Base-by-base conservation (phyloP, 2,113 vertebrate genomes). In the Psammodynastes pulverulentus region DNA sequence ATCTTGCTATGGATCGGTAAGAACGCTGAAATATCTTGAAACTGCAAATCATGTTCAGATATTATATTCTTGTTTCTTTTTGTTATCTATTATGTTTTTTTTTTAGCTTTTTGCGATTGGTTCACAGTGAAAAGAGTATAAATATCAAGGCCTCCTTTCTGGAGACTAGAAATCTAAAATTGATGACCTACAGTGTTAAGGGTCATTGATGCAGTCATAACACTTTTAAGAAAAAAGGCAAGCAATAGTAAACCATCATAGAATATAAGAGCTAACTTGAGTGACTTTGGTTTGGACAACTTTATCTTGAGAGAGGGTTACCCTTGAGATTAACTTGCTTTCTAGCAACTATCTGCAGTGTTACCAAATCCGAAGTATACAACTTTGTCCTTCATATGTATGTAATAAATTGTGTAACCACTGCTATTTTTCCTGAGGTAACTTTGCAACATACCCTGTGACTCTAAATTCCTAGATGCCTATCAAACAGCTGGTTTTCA, bases 1-100 rank as follows among this genome's bases (percentile, higher is more conserved):
- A 91, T 98, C 98, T 95, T 99, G 99, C 97, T 95, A 95, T 0
- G 99, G 99, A 89, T 97, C 97, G 93, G 99, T 99, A 97, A 98
- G 98, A 43, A 0, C 62, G 4, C 39, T 39, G 39, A 53, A 91
- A 9, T n/a, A 24, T 49, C 17, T 21, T 45, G 72, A 51, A 9
- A 15, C 34, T 1, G 13, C 53, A 13, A 13, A 3, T 84, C 15
- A 3, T 90, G 15, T 91, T 91, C 45, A 24, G 51, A 88, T 9
- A 12, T 87, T 53, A 88, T 87, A 54, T 23, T 87, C 5, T 54
- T 88, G 53, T 56, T 10, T 34, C 53, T 88, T 53, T 49, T n/a
- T 39, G 4, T 19, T 8, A 39, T 17, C 56, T n/a, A 67, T 91
- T 9, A n/a, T 24, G 26, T 1, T 4, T 46, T 8, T 52, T 45